Conservation (phyloP, 2,797 vertebrate species). For the Parambassis ranga region DNA sequence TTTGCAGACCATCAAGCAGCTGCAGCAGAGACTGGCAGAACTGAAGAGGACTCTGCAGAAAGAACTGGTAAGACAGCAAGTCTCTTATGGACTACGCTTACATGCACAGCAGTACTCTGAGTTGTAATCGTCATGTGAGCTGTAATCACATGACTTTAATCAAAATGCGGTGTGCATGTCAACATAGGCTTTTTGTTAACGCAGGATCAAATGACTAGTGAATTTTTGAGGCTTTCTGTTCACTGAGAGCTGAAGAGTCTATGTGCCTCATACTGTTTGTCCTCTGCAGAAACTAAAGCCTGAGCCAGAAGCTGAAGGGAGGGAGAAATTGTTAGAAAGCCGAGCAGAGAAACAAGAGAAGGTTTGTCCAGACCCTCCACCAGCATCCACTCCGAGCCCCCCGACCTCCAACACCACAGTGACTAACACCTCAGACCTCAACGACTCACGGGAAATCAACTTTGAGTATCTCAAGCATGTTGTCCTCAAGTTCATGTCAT, state of each 20-base stretch:
- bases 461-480: constrained; percentile 98
- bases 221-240: background rate
- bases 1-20: constrained; percentile 91
- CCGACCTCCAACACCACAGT: constrained; percentile 81
- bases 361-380: constrained; percentile 65
- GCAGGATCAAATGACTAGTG: background rate
- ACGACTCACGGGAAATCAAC: constrained; percentile 94
- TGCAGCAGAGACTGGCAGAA: constrained; percentile 95
- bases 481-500: constrained; percentile 98
- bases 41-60: constrained; percentile 96
- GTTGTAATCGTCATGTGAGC: background rate
- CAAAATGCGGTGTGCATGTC: background rate
- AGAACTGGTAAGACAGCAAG: constrained; percentile 88
- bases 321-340: constrained; percentile 84
- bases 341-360: constrained; percentile 85
- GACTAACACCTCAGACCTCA: constrained; percentile 91
- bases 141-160: background rate
- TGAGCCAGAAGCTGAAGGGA: constrained; percentile 86
- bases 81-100: too few relatives aligned
- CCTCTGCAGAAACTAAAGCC: constrained; percentile 89
- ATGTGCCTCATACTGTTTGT: background rate
- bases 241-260: background rate
- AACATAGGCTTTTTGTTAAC: background rate
- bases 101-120: too few relatives aligned
- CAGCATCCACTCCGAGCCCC: constrained; percentile 46